Conservation (phyloP, 2,888 invertebrate species). For the Melikaiella ostensackeni region DNA sequence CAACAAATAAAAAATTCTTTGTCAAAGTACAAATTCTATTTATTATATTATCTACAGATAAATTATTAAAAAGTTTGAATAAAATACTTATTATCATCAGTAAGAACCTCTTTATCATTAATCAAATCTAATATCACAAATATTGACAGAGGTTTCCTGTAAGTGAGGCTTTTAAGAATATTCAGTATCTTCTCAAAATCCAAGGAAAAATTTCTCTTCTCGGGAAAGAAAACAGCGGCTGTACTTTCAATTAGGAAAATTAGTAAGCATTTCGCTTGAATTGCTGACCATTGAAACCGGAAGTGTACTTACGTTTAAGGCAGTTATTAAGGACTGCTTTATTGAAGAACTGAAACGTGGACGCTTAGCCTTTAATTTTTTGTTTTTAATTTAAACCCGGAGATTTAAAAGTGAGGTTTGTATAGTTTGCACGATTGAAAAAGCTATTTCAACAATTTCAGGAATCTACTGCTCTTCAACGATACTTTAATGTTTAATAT, state of each 20-base stretch:
- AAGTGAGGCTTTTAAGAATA: background rate
- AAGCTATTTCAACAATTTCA: background rate
- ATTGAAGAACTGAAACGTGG: background rate
- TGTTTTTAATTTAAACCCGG: background rate
- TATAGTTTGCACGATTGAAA: background rate
- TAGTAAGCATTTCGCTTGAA: slow-evolving; percentile 14
- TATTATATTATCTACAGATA: background rate
- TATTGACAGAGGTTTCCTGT: background rate
- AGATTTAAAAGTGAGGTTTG: background rate
- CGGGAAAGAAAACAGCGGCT: background rate
- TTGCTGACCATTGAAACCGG: background rate
- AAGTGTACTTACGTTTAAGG: slow-evolving; percentile 7
- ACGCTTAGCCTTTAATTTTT: background rate
- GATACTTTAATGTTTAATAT: too few relatives aligned
- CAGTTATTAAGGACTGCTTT: slow-evolving; percentile 7
- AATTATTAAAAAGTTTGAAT: background rate
- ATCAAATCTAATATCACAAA: background rate
- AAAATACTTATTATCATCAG: background rate
- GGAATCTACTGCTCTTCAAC: too few relatives aligned
- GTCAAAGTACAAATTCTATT: background rate
- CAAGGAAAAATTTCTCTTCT: background rate
- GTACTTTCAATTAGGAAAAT: slow-evolving; percentile 8
- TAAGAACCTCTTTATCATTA: background rate
- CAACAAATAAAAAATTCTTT: background rate
- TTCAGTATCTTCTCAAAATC: background rate